Conservation (phyloP, 2,113 vertebrate species). For the Neolamprologus variostigma region DNA sequence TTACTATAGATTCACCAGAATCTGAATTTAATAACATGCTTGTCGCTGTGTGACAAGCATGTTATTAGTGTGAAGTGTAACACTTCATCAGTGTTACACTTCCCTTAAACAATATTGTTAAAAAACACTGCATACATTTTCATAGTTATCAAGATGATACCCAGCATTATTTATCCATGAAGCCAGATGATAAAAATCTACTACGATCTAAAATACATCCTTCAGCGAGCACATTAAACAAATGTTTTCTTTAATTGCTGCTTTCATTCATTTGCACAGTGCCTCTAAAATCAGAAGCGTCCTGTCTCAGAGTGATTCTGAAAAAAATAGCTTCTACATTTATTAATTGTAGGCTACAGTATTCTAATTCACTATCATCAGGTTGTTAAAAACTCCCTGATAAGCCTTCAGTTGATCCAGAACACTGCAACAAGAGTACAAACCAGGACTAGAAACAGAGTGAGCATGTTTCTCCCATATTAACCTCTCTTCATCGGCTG, state of each 20-base stretch:
- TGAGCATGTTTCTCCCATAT: not conserved
- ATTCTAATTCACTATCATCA: not conserved
- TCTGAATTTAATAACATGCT: too few species aligned
- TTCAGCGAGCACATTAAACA: not conserved
- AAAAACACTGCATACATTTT: not conserved
- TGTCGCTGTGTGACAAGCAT: too few species aligned
- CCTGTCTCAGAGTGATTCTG: not conserved
- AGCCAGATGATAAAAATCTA: not conserved
- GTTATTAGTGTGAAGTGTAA: too few species aligned
- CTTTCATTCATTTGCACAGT: not conserved
- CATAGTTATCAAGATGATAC: not conserved
- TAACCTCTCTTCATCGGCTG: rapidly evolving
- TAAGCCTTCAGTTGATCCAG: not conserved
- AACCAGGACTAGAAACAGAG: not conserved
- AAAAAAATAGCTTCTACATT: not conserved
- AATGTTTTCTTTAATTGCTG: not conserved
- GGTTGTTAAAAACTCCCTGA: not conserved
- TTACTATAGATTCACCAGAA: too few species aligned
- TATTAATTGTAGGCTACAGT: not conserved
- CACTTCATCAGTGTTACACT: too few species aligned
- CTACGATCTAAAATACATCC: not conserved
- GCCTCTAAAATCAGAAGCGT: not conserved
- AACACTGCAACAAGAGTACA: not conserved
- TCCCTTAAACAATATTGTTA: not conserved
- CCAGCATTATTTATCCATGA: not conserved